A percentile compares a stretch with the other conserved stretches of the same genome.
Evolutionary conservation across 2,888 invertebrate species (phyloP).

Genomic region (Melieria omissa): DNA sequence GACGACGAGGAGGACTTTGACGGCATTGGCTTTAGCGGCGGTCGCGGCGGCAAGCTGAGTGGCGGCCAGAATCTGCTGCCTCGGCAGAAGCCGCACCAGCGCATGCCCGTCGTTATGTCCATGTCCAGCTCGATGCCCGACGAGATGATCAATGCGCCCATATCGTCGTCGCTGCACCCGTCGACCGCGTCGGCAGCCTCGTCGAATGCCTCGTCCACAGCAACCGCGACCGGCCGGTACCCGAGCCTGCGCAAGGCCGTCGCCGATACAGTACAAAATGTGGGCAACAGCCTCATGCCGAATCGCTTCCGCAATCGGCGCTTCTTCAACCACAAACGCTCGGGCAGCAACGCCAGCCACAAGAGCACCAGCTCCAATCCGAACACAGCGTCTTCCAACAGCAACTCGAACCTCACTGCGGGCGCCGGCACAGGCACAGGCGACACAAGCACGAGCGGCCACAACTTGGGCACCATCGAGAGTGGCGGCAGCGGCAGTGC

Average conservation of each 20-base stretch:
- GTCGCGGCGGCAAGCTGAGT: constrained; percentile 44
- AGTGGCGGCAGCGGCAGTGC: constrained; percentile 59
- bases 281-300: constrained; percentile 52
- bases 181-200: constrained; percentile 59
- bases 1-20: constrained; percentile 46
- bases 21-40: constrained; percentile 38
- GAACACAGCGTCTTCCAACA: constrained; percentile 47
- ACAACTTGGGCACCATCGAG: constrained; percentile 47
- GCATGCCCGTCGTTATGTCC: constrained; percentile 49
- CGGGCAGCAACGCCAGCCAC: constrained; percentile 59
- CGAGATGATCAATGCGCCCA: constrained; percentile 49
- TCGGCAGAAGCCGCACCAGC: constrained; percentile 42
- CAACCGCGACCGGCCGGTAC: constrained; percentile 48
- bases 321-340: constrained; percentile 60
- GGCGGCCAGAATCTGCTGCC: constrained; percentile 57
- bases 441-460: constrained; percentile 44
- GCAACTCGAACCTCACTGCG: constrained; percentile 56
- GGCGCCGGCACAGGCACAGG: constrained; percentile 34
- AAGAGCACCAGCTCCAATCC: constrained; percentile 58
- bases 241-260: constrained; percentile 55
- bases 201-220: constrained; percentile 58
- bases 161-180: constrained; percentile 53
- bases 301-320: constrained; percentile 54
- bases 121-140: constrained; percentile 61
- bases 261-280: constrained; percentile 56